These are phyloP conservation scores for Noctua comes DNA, from an alignment of 2,888 invertebrate species.

Conservation along the genomic window DNA sequence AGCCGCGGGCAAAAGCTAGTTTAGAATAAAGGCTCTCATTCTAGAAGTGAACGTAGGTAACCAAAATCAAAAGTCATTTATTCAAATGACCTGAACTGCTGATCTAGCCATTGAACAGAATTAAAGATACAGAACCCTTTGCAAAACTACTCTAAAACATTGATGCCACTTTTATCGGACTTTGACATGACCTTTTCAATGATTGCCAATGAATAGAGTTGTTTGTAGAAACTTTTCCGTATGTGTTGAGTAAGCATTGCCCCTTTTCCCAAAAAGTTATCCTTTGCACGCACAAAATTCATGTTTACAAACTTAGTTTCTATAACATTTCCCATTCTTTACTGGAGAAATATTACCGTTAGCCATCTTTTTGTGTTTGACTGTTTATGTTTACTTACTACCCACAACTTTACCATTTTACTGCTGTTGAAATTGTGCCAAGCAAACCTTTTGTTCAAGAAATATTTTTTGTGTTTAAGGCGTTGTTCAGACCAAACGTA, in stretches of 20 bases:
- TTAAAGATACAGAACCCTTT: background rate
- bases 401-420: background rate
- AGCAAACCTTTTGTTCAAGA: background rate
- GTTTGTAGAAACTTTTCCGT: conserved; percentile 45
- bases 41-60: background rate
- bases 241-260: conserved; percentile 48
- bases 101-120: background rate
- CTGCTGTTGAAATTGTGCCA: background rate
- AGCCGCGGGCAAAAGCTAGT: too few species aligned
- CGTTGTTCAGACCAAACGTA: too few species aligned
- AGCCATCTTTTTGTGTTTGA: conserved; percentile 1
- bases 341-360: conserved; percentile 25
- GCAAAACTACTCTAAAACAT: conserved; percentile 33
- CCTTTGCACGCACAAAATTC: conserved; percentile 41
- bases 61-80: background rate
- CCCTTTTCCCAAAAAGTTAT: conserved; percentile 40
- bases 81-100: background rate
- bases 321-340: conserved; percentile 27
- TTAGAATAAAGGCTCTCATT: background rate
- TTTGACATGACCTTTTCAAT: conserved; percentile 45
- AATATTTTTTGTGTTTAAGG: background rate
- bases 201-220: conserved; percentile 50
- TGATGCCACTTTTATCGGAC: conserved; percentile 17
- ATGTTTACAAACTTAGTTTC: conserved; percentile 32
- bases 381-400: conserved; percentile 18